These are phyloP conservation scores for Triplophysa yarkandensis DNA, from an alignment of 2,797 vertebrate species.

Conservation along the genomic window DNA sequence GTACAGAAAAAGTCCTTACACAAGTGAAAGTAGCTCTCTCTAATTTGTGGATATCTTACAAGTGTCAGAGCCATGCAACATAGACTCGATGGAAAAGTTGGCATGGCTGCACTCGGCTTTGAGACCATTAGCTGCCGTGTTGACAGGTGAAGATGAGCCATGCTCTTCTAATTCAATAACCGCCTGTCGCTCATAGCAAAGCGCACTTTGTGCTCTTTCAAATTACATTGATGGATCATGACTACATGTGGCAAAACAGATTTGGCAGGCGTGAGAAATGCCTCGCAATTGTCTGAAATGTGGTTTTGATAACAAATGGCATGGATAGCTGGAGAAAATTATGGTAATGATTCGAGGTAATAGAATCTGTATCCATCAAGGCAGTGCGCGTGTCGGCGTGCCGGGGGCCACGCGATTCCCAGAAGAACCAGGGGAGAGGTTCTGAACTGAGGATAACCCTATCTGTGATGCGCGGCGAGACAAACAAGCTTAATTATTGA, in stretches of 20 bases:
- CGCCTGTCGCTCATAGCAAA: slow-evolving; percentile 67
- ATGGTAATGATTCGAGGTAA: slow-evolving; percentile 74
- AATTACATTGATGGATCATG: slow-evolving; percentile 76
- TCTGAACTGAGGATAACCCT: slow-evolving; percentile 45
- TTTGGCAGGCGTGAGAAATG: slow-evolving; percentile 65
- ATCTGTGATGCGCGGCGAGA: slow-evolving; percentile 26
- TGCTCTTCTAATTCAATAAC: slow-evolving; percentile 71
- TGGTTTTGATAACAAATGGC: slow-evolving; percentile 70
- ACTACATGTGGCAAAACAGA: slow-evolving; percentile 69
- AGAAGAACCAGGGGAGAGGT: slow-evolving; percentile 47
- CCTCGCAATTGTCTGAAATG: slow-evolving; percentile 61
- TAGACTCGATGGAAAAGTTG: slow-evolving; percentile 25
- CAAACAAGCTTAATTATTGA: slow-evolving; percentile 46
- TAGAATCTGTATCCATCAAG: slow-evolving; percentile 77
- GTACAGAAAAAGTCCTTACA: background rate
- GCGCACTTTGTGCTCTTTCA: slow-evolving; percentile 69
- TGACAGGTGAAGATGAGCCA: slow-evolving; percentile 70
- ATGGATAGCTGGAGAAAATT: slow-evolving; percentile 69
- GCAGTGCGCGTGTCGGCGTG: slow-evolving; percentile 61
- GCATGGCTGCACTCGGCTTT: slow-evolving; percentile 31
- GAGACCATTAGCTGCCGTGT: slow-evolving; percentile 34
- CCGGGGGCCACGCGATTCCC: slow-evolving; percentile 47
- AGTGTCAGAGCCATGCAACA: slow-evolving; percentile 11
- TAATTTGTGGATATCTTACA: slow-evolving; percentile 13
- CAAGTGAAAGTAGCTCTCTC: background rate